phyloP scores from a whole-genome alignment of 2,113 vertebrate genomes.

The Canis aureus region DNA sequence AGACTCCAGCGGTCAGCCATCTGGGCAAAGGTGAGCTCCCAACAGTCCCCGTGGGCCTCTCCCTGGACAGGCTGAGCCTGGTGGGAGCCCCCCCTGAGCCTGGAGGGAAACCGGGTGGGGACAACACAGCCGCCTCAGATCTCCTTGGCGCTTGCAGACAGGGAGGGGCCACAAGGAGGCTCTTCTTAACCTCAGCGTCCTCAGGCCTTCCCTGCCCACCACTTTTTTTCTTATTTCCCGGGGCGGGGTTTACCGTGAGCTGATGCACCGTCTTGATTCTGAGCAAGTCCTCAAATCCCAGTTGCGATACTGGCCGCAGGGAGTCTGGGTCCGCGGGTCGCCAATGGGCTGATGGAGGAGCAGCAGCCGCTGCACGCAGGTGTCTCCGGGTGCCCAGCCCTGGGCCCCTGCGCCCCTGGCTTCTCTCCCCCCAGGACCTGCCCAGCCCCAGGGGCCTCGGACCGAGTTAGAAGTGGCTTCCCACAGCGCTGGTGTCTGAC shows the following conservation, averaged over 20 bases:
- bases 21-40: neutral
- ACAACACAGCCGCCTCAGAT: accelerated
- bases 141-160: no score
- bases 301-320: neutral
- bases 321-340: neutral
- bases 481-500: accelerated
- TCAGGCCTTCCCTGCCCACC: neutral
- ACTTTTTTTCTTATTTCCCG: neutral
- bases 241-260: neutral
- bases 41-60: neutral
- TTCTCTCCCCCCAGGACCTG: neutral
- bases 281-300: neutral
- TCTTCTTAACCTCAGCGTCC: neutral
- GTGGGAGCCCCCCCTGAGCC: neutral
- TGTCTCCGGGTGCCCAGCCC: neutral
- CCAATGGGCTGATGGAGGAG: neutral
- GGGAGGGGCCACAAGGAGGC: no score
- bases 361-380: neutral
- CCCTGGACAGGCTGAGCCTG: no score
- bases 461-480: neutral
- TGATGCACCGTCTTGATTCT: neutral
- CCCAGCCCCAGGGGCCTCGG: neutral
- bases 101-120: neutral
- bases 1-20: neutral
- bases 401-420: neutral